Conservation (phyloP, 2,113 vertebrate species). For the Psittacus erithacus region DNA sequence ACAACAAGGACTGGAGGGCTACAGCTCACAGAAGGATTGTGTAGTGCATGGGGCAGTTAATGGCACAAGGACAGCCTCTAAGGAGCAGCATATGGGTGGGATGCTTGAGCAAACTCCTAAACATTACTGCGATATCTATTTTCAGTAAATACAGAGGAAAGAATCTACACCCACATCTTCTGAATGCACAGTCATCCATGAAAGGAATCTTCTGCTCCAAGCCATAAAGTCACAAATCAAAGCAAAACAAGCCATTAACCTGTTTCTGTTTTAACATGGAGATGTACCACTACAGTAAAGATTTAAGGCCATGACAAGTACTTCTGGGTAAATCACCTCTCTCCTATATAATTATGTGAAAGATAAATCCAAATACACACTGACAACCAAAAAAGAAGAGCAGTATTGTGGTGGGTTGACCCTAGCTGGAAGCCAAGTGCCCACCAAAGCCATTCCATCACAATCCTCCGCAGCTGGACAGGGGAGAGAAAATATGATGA, state of each 20-base stretch:
- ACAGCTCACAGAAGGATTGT: background rate
- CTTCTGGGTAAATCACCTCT: background rate
- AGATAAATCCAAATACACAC: background rate
- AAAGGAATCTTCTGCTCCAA: background rate
- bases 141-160: background rate
- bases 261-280: background rate
- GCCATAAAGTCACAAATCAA: constrained; percentile 14
- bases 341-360: background rate
- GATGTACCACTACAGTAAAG: background rate
- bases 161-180: background rate
- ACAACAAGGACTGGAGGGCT: background rate
- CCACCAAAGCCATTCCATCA: background rate
- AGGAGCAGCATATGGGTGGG: background rate
- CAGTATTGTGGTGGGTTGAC: background rate
- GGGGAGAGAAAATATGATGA: background rate
- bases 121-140: background rate
- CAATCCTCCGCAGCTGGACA: background rate
- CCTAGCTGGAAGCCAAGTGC: background rate
- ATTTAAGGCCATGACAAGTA: background rate
- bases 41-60: background rate
- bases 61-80: background rate
- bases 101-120: background rate
- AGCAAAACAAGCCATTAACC: background rate
- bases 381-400: background rate
- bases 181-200: background rate